These are phyloP conservation scores for Blastomussa wellsi DNA, from an alignment of 92 coral and sea anemone genomes.

Conservation along the genomic window DNA sequence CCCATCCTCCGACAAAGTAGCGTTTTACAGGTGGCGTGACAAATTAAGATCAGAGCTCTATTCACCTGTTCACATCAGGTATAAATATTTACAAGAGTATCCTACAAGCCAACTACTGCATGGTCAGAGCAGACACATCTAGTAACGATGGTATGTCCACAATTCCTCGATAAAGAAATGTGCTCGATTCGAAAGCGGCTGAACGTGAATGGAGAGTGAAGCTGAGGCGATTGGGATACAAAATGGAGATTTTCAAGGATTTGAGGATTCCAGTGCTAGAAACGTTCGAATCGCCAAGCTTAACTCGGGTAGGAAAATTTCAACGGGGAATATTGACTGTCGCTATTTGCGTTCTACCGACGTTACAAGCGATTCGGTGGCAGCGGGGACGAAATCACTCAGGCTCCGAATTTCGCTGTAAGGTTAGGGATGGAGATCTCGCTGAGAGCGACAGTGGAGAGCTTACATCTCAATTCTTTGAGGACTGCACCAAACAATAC, in stretches of 20 bases:
- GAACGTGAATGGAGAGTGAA: not conserved
- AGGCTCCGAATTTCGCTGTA: conserved; percentile 30
- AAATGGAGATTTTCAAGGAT: conserved; percentile 36
- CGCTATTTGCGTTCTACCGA: not conserved
- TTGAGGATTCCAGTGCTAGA: conserved; percentile 32
- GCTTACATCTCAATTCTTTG: not conserved
- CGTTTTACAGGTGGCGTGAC: conserved; percentile 31
- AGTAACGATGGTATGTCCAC: conserved; percentile 1
- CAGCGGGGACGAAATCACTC: not conserved
- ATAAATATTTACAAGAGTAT: not conserved
- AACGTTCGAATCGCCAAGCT: conserved; percentile 38
- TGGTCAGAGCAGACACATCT: conserved; percentile 1
- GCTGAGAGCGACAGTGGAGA: conserved; percentile 3
- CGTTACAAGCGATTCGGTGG: conserved; percentile 40
- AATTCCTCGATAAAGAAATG: not conserved
- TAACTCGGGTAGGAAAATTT: conserved; percentile 38
- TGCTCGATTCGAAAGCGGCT: conserved; percentile 3
- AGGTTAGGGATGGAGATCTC: conserved; percentile 11
- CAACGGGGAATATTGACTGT: conserved; percentile 41
- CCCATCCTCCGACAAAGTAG: not conserved
- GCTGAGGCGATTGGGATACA: not conserved
- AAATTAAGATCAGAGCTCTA: not conserved
- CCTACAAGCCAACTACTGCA: not conserved
- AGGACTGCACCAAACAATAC: conserved; percentile 26
- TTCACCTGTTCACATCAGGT: conserved; percentile 20